These are phyloP conservation scores for Lymantria monacha DNA, from an alignment of 2,888 invertebrate species.

Conservation along the genomic window DNA sequence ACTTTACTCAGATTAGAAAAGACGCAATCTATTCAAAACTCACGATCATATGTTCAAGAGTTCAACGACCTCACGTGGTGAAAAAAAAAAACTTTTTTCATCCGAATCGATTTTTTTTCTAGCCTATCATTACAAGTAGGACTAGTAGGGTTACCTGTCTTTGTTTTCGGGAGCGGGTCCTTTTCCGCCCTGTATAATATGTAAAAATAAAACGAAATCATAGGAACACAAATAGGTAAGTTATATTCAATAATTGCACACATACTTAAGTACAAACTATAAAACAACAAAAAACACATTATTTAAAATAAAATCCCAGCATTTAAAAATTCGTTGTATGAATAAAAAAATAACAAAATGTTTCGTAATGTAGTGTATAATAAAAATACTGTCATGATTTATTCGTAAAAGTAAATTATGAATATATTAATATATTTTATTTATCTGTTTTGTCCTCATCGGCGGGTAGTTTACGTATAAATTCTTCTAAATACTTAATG, in stretches of 20 bases:
- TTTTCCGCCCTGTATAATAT: too few species aligned
- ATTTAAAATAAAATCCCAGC: slow-evolving; percentile 30
- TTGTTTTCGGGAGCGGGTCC: too few species aligned
- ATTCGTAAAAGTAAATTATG: slow-evolving; percentile 16
- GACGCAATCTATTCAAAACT: too few species aligned
- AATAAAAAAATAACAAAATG: slow-evolving; percentile 3
- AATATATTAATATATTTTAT: slow-evolving; percentile 8
- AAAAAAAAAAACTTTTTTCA: too few species aligned
- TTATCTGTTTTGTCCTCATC: slow-evolving; percentile 22
- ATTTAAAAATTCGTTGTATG: slow-evolving; percentile 41
- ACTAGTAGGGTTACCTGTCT: too few species aligned
- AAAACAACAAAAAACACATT: slow-evolving; percentile 36
- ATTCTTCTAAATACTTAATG: slow-evolving; percentile 60
- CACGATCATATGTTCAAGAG: too few species aligned
- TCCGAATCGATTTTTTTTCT: too few species aligned
- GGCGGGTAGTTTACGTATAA: slow-evolving; percentile 52
- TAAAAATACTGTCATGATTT: slow-evolving; percentile 56
- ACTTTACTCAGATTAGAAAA: too few species aligned
- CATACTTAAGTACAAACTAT: slow-evolving; percentile 37
- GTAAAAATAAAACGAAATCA: slow-evolving; percentile 4
- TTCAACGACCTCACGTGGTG: too few species aligned
- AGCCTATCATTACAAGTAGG: too few species aligned
- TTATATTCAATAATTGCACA: slow-evolving; percentile 46
- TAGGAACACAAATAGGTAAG: slow-evolving; percentile 15
- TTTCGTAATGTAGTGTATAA: slow-evolving; percentile 16